Conservation (phyloP, 2,888 invertebrate species). For the Ceriagrion tenellum region DNA sequence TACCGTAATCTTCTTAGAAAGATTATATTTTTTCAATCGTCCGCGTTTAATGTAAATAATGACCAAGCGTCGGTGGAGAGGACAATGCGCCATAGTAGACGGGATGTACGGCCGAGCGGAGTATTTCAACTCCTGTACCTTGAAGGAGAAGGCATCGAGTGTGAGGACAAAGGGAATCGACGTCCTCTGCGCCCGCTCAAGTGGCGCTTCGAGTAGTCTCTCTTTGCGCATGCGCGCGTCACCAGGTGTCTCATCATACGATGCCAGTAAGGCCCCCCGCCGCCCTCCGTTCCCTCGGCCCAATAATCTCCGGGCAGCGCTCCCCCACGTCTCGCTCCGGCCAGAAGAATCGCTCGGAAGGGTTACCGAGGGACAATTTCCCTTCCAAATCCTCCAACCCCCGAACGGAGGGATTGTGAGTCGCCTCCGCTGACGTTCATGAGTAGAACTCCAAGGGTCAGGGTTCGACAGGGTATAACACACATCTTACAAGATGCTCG, state of each 20-base stretch:
- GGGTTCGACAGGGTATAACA: neutral
- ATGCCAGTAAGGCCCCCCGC: neutral
- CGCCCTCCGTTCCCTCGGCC: neutral
- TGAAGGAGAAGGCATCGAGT: neutral
- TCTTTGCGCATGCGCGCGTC: neutral
- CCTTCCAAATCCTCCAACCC: neutral
- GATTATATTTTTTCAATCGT: too few species aligned
- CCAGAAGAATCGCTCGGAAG: neutral
- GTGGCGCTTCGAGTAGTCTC: neutral
- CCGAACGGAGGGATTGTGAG: neutral
- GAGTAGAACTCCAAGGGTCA: neutral
- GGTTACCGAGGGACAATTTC: neutral
- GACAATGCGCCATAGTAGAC: neutral
- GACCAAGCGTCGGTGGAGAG: too few species aligned
- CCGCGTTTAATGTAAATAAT: too few species aligned
- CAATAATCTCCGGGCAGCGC: neutral
- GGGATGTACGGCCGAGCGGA: neutral
- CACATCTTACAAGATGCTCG: neutral
- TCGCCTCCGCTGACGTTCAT: neutral
- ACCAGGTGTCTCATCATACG: conserved; percentile 1
- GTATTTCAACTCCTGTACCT: neutral
- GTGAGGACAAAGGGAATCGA: neutral
- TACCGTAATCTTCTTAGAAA: too few species aligned
- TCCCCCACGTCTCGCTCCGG: neutral
- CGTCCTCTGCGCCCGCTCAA: neutral